Evolutionary conservation across 2,113 vertebrate genomes (phyloP).

Genomic region (Oreochromis tanganicae): DNA sequence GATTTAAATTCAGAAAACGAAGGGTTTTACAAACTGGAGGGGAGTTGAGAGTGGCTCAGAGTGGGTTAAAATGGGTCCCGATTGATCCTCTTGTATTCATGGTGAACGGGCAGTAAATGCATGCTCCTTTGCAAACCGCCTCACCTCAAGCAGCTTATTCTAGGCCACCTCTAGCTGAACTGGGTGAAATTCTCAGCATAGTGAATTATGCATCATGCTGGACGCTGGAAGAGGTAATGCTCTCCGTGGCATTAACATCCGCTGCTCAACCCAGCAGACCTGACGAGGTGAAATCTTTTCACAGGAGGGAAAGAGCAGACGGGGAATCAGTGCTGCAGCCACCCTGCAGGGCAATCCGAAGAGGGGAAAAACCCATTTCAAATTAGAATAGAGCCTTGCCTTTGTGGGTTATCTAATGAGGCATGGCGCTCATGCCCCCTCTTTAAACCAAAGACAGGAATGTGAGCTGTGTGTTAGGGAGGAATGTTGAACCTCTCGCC

Average conservation of each 20-base stretch:
- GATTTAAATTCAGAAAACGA: constrained; percentile 36
- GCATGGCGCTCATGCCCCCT: constrained; percentile 34
- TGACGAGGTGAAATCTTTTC: constrained; percentile 18
- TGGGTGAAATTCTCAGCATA: constrained; percentile 6
- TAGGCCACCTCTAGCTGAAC: neutral
- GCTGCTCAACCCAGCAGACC: constrained; percentile 5
- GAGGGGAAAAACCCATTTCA: constrained; percentile 2
- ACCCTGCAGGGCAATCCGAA: neutral
- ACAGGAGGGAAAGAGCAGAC: neutral
- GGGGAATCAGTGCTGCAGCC: neutral
- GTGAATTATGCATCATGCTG: constrained; percentile 49
- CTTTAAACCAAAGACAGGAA: constrained; percentile 57
- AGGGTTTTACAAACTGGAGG: constrained; percentile 5
- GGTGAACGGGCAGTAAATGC: neutral
- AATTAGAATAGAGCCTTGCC: constrained; percentile 27
- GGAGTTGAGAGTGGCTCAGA: neutral
- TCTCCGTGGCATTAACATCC: constrained; percentile 1
- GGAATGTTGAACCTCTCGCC: constrained; percentile 55
- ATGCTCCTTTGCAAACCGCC: neutral
- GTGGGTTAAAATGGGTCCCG: neutral
- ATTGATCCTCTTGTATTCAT: constrained; percentile 16
- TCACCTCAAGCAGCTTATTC: neutral
- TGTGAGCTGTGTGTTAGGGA: constrained; percentile 39
- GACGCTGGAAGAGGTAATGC: constrained; percentile 30
- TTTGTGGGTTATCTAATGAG: constrained; percentile 63